Evolutionary conservation across 2,113 vertebrate genomes (phyloP), one percentile per base, ranked within the genome.

Genomic region (Lepus americanus): DNA sequence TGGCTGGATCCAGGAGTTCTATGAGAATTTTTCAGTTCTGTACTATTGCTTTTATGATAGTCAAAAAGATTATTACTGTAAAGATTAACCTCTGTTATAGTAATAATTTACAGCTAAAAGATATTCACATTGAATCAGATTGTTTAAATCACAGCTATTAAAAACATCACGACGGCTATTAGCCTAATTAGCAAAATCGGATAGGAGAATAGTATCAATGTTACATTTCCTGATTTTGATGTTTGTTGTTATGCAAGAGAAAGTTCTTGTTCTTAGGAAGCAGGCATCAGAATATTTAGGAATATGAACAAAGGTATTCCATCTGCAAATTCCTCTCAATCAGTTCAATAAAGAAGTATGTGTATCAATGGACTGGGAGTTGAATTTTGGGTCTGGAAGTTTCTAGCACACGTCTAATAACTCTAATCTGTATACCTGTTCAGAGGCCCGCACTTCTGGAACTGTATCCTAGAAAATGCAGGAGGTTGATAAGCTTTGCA

Each of bases 231-330:
- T 73, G 72, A 66, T 79, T 88, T 91, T 91, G 22, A 72, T 25
- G 29, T 85, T 64, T 85, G 16, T 59, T 91, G 9, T 39, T 86
- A n/a, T n/a, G 29, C 70, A 86, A 70, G 44, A 84, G 63, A 64
- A 70, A 81, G 44, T 64, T 72, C 63, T 92, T 39, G 2, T 51
- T 81, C 51, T 73, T 92, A 83, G 76, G 55, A 94, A 92, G 33
- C 82, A 78, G 44, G 64, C 20, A 29, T 23, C 78, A 17, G 76
- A 82, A 55, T 94, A 73, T 86, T 94, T 95, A 89, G 73, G n/a
- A 66, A 64, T 44, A 63, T 25, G 7, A 76, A 74, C 80, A 78
- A 94, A 72, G 6, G 23, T 36, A 70, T 63, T 12, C 36, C 61
- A 22, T 78, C 20, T 22, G 16, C 17, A 66, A 51, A 63, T 39